Percentiles rank a stretch among this genome's conserved stretches.
Conservation (phyloP, 2,113 vertebrate species). For the Malaclemys terrapin region DNA sequence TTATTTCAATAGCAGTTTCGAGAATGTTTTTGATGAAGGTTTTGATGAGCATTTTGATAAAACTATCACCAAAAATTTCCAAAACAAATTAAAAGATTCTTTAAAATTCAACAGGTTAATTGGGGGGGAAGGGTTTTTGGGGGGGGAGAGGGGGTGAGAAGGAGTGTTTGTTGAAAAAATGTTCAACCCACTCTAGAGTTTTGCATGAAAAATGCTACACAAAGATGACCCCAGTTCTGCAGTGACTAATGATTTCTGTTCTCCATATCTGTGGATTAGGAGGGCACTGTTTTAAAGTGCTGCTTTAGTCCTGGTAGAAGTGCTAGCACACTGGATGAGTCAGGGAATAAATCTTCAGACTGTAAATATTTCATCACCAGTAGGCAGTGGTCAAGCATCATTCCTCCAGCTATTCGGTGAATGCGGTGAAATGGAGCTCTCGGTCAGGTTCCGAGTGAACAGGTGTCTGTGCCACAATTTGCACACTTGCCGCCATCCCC, state of each 20-base stretch:
- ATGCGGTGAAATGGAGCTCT: not conserved
- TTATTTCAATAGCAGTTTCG: not conserved
- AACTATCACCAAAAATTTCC: not conserved
- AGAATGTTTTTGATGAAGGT: not conserved
- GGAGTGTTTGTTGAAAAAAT: not conserved
- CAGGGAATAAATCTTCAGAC: not conserved
- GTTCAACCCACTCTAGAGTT: not conserved
- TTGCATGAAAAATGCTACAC: not conserved
- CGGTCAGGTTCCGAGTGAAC: not conserved
- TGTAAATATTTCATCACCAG: not conserved
- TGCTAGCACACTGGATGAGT: not conserved
- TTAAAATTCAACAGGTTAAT: not conserved
- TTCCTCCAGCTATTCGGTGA: not conserved
- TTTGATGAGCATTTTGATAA: not conserved
- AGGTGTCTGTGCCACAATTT: not conserved
- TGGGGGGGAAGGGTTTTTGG: too few species aligned
- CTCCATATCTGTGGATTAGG: not conserved
- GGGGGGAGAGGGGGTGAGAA: too few species aligned
- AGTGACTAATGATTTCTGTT: not conserved
- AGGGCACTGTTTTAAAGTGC: not conserved
- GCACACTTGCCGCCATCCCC: too few species aligned
- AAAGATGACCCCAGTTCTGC: not conserved
- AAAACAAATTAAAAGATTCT: not conserved
- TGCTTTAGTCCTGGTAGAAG: not conserved
- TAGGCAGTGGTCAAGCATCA: not conserved